A percentile compares a stretch with the other conserved stretches of the same genome.
Evolutionary conservation across 2,888 invertebrate genomes (phyloP).

Genomic region (Lasioglossum figueresi): DNA sequence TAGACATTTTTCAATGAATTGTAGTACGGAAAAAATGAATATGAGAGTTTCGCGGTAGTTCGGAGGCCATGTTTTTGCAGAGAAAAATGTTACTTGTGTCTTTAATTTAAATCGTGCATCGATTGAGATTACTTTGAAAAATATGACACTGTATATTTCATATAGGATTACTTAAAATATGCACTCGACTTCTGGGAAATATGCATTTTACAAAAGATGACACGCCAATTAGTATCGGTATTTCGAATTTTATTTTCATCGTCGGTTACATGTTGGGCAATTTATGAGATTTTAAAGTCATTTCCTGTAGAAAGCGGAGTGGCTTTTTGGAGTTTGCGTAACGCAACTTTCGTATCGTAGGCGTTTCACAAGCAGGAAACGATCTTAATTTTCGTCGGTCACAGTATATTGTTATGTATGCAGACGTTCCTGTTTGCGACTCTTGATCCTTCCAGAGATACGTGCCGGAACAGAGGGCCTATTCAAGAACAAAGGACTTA

Average conservation of each 20-base stretch:
- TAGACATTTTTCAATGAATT: neutral
- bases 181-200: neutral
- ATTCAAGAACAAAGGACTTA: no score
- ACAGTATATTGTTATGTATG: no score
- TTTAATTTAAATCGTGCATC: no score
- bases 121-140: neutral
- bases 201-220: neutral
- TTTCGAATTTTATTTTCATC: neutral
- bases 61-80: neutral
- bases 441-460: no score
- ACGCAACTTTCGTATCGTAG: neutral
- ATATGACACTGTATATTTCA: neutral
- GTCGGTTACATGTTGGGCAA: neutral
- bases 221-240: neutral
- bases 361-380: neutral
- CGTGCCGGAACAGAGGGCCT: no score
- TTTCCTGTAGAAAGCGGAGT: neutral
- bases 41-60: no score
- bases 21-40: neutral
- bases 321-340: neutral
- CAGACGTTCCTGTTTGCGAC: no score
- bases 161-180: neutral
- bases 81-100: neutral
- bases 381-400: neutral
- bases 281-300: neutral